phyloP scores from a whole-genome alignment of 2,797 vertebrate genomes.

The Sylvilagus floridanus region DNA sequence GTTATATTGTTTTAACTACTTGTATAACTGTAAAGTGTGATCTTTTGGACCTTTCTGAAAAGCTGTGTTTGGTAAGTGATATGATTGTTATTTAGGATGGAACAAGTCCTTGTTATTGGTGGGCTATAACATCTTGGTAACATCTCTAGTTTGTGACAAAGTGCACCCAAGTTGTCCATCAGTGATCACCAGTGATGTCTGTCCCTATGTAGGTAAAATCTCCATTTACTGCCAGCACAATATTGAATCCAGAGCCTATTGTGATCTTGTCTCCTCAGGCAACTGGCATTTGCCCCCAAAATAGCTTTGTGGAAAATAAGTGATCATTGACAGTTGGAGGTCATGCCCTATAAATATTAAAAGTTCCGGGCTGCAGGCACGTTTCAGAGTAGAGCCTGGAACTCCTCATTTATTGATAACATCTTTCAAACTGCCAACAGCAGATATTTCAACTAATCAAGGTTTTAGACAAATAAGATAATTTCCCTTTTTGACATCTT shows the following conservation, averaged over 20 bases:
- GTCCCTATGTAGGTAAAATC: slow-evolving; percentile 44
- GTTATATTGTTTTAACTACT: slow-evolving; percentile 15
- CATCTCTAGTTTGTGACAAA: slow-evolving; percentile 20
- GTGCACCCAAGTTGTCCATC: not conserved
- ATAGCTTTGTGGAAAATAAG: slow-evolving; percentile 62
- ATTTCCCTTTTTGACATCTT: slow-evolving; percentile 38
- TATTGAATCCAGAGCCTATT: slow-evolving; percentile 57
- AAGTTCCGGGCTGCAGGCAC: slow-evolving; percentile 32
- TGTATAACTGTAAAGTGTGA: not conserved
- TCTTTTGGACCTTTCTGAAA: not conserved
- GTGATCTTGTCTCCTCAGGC: slow-evolving; percentile 40
- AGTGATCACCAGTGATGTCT: slow-evolving; percentile 3
- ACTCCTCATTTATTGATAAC: slow-evolving; percentile 50
- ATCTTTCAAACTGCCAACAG: slow-evolving; percentile 59
- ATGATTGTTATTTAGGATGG: not conserved
- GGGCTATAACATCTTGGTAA: not conserved
- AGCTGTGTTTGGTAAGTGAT: not conserved
- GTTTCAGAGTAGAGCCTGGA: slow-evolving; percentile 25
- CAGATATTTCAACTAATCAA: slow-evolving; percentile 59
- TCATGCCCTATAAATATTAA: slow-evolving; percentile 75
- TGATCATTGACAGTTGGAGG: slow-evolving; percentile 65
- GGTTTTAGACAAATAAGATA: slow-evolving; percentile 51
- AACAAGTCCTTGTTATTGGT: not conserved
- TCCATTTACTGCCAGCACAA: not conserved
- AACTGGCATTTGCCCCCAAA: slow-evolving; percentile 60